A percentile compares a stretch with the other conserved stretches of the same genome.
These are phyloP conservation scores for Dysdera silvatica DNA, from an alignment of 1,140 invertebrate genomes.

Conservation along the genomic window DNA sequence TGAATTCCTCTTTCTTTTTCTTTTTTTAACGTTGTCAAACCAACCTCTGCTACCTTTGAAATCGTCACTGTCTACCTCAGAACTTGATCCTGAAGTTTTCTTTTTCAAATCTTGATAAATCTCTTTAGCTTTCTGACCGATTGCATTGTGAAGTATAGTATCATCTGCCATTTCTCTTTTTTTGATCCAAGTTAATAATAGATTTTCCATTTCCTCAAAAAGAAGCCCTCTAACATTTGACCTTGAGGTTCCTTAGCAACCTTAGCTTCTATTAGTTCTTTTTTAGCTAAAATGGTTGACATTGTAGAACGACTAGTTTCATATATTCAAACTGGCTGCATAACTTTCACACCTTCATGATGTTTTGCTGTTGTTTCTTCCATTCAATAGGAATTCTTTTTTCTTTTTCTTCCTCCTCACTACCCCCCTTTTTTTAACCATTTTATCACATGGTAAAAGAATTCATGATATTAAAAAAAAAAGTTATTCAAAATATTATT, in stretches of 20 bases:
- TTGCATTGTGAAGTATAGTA: not conserved
- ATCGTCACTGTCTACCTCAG: not conserved
- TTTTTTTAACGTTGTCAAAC: conserved; percentile 10
- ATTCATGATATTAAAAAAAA: not conserved
- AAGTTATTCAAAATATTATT: not conserved
- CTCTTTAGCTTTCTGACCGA: conserved; percentile 5
- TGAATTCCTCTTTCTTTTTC: conserved; percentile 3
- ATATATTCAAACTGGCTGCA: not conserved
- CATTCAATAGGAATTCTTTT: conserved; percentile 59
- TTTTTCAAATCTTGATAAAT: conserved; percentile 8
- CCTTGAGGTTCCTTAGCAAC: conserved; percentile 1
- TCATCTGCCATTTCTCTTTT: not conserved
- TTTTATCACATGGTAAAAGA: conserved; percentile 11
- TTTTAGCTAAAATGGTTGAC: not conserved
- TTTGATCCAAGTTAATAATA: not conserved
- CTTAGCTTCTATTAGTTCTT: not conserved
- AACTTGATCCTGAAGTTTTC: conserved; percentile 1
- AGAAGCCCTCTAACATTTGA: conserved; percentile 2
- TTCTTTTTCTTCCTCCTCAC: conserved; percentile 59
- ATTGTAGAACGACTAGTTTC: not conserved
- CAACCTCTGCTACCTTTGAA: conserved; percentile 4
- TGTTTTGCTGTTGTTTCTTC: conserved; percentile 15
- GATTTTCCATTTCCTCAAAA: conserved; percentile 9
- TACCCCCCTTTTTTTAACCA: conserved; percentile 32
- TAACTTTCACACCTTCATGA: not conserved